These are phyloP conservation scores for Hippopotamyrus pictus DNA, from an alignment of 2,797 vertebrate genomes.

Conservation along the genomic window DNA sequence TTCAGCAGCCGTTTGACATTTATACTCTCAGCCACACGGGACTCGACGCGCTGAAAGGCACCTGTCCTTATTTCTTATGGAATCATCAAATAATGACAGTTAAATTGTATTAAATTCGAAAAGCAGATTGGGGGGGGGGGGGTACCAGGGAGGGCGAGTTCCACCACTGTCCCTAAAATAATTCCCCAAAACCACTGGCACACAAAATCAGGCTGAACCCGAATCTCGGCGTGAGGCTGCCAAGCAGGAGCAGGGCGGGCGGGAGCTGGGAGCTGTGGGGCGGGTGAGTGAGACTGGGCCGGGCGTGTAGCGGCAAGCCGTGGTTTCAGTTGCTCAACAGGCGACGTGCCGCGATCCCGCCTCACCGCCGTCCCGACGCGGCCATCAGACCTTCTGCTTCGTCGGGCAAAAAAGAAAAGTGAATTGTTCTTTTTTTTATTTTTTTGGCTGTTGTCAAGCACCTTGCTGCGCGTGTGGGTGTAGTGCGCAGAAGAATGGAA, in stretches of 20 bases:
- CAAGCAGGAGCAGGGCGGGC: background rate
- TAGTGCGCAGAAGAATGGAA: background rate
- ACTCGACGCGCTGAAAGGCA: background rate
- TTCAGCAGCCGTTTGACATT: background rate
- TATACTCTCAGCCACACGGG: background rate
- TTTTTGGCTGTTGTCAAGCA: background rate
- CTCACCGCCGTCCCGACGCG: background rate
- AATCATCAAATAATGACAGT: background rate
- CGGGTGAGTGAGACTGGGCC: conserved; percentile 12
- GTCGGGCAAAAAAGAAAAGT: background rate
- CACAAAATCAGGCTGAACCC: background rate
- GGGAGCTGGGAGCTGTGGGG: background rate
- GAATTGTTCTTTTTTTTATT: background rate
- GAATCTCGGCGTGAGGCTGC: background rate
- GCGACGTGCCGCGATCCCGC: background rate
- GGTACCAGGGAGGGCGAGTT: background rate
- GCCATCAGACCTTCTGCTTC: background rate
- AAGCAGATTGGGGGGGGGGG: background rate
- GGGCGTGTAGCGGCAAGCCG: conserved; percentile 60
- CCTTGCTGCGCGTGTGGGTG: conserved; percentile 1
- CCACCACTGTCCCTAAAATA: background rate
- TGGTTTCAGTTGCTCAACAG: conserved; percentile 67
- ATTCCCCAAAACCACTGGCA: background rate
- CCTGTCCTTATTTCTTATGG: background rate
- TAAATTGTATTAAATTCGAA: background rate